Conservation (phyloP, 2,797 vertebrate genomes). For the Tokudaia muenninki region DNA sequence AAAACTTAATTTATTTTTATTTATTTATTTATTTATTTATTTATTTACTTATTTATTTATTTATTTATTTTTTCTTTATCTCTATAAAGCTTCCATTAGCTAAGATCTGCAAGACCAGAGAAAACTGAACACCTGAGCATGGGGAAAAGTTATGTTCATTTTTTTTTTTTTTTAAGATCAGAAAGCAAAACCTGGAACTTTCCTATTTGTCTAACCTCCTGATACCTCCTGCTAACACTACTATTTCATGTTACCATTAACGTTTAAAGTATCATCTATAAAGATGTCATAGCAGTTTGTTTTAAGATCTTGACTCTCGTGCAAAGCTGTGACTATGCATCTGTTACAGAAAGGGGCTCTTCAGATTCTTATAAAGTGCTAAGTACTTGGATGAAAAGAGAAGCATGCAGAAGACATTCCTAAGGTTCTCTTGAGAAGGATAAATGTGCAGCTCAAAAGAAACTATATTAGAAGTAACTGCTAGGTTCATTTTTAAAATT, state of each 20-base stretch:
- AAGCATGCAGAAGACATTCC: slow-evolving; percentile 64
- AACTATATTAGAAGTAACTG: slow-evolving; percentile 71
- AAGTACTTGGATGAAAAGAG: slow-evolving; percentile 63
- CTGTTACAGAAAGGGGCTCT: slow-evolving; percentile 50
- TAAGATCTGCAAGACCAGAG: background rate
- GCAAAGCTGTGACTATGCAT: background rate
- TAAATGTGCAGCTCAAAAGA: slow-evolving; percentile 72
- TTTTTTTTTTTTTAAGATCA: slow-evolving; percentile 78
- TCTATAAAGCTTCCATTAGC: slow-evolving; percentile 16
- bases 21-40: too few relatives aligned
- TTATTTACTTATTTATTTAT: background rate
- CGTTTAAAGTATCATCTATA: slow-evolving; percentile 70
- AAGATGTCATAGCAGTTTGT: slow-evolving; percentile 37
- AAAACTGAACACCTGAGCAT: background rate
- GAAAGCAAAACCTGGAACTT: slow-evolving; percentile 62
- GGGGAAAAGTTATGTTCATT: background rate
- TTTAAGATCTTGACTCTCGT: background rate
- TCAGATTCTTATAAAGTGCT: slow-evolving; percentile 72
- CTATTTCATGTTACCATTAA: slow-evolving; percentile 64
- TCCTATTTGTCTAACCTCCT: slow-evolving; percentile 14
- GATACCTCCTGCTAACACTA: background rate
- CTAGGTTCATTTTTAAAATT: slow-evolving; percentile 60
- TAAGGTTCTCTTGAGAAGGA: slow-evolving; percentile 65
- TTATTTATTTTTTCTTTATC: background rate
- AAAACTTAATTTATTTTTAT: background rate